Evolutionary conservation across 2,888 invertebrate species (phyloP).

Genomic region (Lochmaea capreae): DNA sequence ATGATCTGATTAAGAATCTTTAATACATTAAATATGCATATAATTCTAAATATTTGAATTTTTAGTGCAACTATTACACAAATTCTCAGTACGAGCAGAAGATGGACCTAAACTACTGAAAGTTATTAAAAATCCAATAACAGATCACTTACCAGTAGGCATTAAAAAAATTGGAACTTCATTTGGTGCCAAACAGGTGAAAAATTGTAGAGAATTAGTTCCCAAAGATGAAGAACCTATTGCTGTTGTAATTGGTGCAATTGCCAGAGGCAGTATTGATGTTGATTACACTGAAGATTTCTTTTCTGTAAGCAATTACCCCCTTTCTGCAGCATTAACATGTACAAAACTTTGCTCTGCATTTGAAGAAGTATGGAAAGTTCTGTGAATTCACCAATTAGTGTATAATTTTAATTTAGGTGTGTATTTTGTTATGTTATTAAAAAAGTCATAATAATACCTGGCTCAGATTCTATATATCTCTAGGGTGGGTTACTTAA

Average conservation of each 20-base stretch:
- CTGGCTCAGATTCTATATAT: no score
- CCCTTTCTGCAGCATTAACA: constrained; percentile 94
- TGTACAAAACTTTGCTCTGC: constrained; percentile 95
- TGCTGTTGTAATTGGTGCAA: constrained; percentile 93
- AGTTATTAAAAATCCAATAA: constrained; percentile 96
- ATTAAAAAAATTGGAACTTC: constrained; percentile 91
- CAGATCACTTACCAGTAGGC: constrained; percentile 94
- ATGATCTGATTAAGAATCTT: no score
- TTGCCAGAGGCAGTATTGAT: constrained; percentile 95
- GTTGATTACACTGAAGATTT: constrained; percentile 91
- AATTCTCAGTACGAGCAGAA: constrained; percentile 90
- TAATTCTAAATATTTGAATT: constrained; percentile 13
- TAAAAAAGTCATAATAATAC: no score
- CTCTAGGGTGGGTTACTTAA: no score
- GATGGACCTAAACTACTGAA: constrained; percentile 92
- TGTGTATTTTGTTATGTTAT: no score
- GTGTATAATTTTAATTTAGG: not conserved
- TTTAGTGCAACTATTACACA: constrained; percentile 95
- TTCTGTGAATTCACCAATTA: constrained; percentile 67
- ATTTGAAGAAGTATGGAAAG: constrained; percentile 94
- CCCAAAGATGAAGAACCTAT: constrained; percentile 84
- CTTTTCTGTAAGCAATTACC: constrained; percentile 95
- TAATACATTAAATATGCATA: not conserved
- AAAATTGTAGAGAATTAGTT: constrained; percentile 81
- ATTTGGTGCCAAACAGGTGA: constrained; percentile 80